Evolutionary conservation across 2,113 vertebrate genomes (phyloP).

Genomic region (Triplophysa tibetana): DNA sequence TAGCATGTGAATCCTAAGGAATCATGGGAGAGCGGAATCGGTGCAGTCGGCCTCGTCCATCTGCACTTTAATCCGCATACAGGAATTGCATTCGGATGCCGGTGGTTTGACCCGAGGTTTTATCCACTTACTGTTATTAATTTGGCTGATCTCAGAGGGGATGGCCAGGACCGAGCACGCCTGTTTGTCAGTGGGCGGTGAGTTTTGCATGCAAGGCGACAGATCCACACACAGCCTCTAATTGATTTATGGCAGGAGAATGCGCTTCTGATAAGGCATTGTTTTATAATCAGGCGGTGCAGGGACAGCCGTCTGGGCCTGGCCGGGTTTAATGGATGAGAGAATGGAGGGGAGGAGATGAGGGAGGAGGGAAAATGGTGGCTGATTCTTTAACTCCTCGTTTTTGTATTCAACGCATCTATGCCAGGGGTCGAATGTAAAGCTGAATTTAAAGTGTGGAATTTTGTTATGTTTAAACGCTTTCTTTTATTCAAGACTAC

Average conservation of each 20-base stretch:
- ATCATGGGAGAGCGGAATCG: slow-evolving; percentile 46
- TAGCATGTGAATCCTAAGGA: slow-evolving; percentile 36
- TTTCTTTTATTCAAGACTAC: too few species aligned
- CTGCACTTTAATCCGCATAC: slow-evolving; percentile 66
- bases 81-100: slow-evolving; percentile 78
- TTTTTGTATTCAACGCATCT: slow-evolving; percentile 64
- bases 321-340: slow-evolving; percentile 61
- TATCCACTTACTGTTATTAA: slow-evolving; percentile 81
- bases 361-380: slow-evolving; percentile 49
- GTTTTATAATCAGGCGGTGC: slow-evolving; percentile 70
- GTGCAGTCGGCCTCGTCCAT: slow-evolving; percentile 58
- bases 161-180: slow-evolving; percentile 41
- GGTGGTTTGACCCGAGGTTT: slow-evolving; percentile 78
- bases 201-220: slow-evolving; percentile 30
- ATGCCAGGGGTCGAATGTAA: slow-evolving; percentile 52
- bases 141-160: slow-evolving; percentile 76
- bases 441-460: too few species aligned
- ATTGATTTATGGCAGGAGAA: slow-evolving; percentile 79
- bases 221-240: slow-evolving; percentile 65
- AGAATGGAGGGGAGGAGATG: slow-evolving; percentile 42
- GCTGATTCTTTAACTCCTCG: slow-evolving; percentile 60
- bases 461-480: too few species aligned
- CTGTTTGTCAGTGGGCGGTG: slow-evolving; percentile 16
- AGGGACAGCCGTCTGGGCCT: slow-evolving; percentile 64
- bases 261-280: slow-evolving; percentile 75